Conservation (phyloP, 2,113 vertebrate genomes). For the Ciconia maguari region DNA sequence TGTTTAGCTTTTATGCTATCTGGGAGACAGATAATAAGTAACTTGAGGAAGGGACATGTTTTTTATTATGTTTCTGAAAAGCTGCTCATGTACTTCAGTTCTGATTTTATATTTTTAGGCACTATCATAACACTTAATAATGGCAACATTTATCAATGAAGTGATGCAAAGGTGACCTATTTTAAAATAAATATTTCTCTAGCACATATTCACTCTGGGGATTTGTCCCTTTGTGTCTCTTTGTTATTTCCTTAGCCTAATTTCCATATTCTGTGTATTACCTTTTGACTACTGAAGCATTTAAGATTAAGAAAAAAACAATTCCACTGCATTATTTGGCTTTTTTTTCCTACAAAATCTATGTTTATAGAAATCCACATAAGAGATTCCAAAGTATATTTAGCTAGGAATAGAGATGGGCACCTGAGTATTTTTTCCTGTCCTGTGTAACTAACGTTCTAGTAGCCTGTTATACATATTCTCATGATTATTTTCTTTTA, state of each 20-base stretch:
- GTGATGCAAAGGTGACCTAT: neutral
- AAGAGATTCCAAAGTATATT: neutral
- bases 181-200: constrained; percentile 6
- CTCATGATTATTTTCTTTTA: neutral
- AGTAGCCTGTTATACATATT: neutral
- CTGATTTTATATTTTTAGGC: neutral
- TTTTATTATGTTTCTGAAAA: neutral
- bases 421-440: neutral
- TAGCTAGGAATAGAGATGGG: neutral
- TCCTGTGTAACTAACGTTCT: neutral
- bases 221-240: neutral
- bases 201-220: neutral
- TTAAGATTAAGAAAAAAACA: neutral
- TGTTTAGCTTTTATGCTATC: neutral
- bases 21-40: neutral
- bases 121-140: neutral
- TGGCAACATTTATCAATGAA: neutral
- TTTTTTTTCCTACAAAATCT: neutral
- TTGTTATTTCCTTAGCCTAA: neutral
- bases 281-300: neutral
- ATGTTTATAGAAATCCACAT: neutral
- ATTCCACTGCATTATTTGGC: neutral
- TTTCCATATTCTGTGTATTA: neutral
- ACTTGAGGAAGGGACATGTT: rapidly evolving
- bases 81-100: neutral